Evolutionary conservation across 2,797 vertebrate genomes (phyloP), one percentile per base, ranked within the genome.

Genomic region (Melanotaenia nigrans): DNA sequence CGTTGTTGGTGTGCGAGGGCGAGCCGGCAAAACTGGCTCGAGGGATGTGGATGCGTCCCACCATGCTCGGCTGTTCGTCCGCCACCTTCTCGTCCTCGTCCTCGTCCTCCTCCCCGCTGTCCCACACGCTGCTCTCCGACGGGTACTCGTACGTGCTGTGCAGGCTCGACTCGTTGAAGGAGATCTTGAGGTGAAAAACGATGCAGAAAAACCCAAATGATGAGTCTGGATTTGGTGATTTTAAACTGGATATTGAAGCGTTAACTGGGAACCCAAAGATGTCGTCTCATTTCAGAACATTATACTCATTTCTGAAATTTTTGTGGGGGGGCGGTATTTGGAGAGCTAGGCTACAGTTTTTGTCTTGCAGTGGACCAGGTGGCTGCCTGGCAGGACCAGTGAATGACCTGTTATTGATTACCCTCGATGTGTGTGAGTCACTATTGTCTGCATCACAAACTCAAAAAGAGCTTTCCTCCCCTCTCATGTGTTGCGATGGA

Each of bases 91-190:
- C 28, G 28, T 28, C 28, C 81, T 93, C 35, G 3, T 94, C 95
- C 0, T 94, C 94, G 1, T 95, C 96, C 3, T 94, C 95, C 0
- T 95, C 95, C 0, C 90, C 95, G 13, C 95, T 96, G 85, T 95
- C 96, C 85, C 89, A 96, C 73, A 90, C 80, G 0, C 95, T 97
- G 92, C 84, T 96, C 90, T 99, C 98, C 0, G 97, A 96, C 0
- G 97, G 98, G 75, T 99, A 99, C 87, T 99, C 98, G 3, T 96
- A 98, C 2, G 96, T 99, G 3, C 96, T 98, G 54, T 97, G 95
- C 78, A 99, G 91, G 69, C 94, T 96, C 1, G 94, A 92, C 92
- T 99, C 98, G 0, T 97, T 98, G 92, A 99, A 99, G 20, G 98
- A 98, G 91, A 99, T 99, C 89, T 96, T 97, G 89, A 99, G 95